Evolutionary conservation across 2,113 vertebrate genomes (phyloP).

Genomic region (Bettongia penicillata): DNA sequence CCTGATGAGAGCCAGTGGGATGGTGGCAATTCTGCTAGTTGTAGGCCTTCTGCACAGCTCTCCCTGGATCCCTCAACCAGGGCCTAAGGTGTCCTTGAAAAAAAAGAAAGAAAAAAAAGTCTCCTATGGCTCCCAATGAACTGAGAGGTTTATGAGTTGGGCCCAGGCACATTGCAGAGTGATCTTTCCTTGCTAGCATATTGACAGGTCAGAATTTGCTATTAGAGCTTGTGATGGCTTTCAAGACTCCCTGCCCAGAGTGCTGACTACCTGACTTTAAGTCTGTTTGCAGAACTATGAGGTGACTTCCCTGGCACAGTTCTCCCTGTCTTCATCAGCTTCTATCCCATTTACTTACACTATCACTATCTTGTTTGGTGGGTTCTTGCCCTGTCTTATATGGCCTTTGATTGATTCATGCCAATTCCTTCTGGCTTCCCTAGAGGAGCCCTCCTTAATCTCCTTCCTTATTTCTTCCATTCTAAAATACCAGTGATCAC

Average conservation of each 20-base stretch:
- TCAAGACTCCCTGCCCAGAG: not conserved
- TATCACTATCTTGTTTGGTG: not conserved
- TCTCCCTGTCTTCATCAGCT: not conserved
- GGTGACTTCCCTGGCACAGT: not conserved
- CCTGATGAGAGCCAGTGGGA: not conserved
- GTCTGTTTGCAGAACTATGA: not conserved
- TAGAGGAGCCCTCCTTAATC: not conserved
- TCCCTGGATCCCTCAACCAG: not conserved
- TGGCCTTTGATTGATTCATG: not conserved
- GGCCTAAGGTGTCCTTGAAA: too few relatives aligned
- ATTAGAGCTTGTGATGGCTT: not conserved
- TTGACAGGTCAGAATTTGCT: not conserved
- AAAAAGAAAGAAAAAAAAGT: not conserved
- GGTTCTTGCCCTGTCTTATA: not conserved
- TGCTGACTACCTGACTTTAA: not conserved
- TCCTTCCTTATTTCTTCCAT: not conserved
- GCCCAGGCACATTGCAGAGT: not conserved
- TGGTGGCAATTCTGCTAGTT: not conserved
- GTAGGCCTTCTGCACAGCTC: not conserved
- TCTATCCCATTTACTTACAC: not conserved
- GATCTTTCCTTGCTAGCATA: not conserved
- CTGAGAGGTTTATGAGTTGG: not conserved
- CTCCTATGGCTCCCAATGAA: not conserved
- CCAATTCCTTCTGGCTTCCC: not conserved
- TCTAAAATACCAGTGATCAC: not conserved